phyloP scores from a whole-genome alignment of 2,797 vertebrate species.

The Mus caroli region DNA sequence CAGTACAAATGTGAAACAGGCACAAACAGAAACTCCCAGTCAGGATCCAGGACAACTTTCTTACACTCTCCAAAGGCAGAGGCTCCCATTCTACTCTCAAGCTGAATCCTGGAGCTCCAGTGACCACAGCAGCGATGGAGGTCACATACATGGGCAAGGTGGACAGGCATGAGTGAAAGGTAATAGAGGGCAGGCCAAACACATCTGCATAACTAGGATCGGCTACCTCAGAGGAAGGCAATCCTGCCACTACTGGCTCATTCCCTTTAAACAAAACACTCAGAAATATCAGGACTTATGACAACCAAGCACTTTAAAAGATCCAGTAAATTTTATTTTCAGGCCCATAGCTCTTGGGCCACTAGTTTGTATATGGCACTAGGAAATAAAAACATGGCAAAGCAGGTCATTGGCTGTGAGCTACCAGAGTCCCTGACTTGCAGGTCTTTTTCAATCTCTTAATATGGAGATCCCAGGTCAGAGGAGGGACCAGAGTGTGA shows the following conservation, averaged over 20 bases:
- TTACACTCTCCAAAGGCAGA: background rate
- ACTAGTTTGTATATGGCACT: background rate
- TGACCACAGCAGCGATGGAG: background rate
- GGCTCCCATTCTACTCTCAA: background rate
- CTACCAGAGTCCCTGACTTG: background rate
- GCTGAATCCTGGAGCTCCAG: background rate
- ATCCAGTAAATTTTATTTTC: background rate
- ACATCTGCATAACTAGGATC: background rate
- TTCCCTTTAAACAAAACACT: background rate
- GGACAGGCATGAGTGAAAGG: background rate
- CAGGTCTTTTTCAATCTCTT: background rate
- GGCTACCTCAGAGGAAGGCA: too few species aligned
- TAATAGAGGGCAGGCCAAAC: background rate
- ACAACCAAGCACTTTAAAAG: background rate
- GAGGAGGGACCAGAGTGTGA: background rate
- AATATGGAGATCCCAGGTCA: background rate
- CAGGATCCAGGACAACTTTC: background rate
- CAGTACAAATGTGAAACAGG: background rate
- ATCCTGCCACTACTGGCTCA: background rate
- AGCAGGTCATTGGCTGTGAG: background rate
- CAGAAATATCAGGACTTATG: background rate
- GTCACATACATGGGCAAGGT: background rate
- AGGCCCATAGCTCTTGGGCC: background rate
- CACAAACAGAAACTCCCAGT: background rate
- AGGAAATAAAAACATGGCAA: background rate